phyloP scores from a whole-genome alignment of 2,797 vertebrate species.

The Sebastes kiyomatsui region DNA sequence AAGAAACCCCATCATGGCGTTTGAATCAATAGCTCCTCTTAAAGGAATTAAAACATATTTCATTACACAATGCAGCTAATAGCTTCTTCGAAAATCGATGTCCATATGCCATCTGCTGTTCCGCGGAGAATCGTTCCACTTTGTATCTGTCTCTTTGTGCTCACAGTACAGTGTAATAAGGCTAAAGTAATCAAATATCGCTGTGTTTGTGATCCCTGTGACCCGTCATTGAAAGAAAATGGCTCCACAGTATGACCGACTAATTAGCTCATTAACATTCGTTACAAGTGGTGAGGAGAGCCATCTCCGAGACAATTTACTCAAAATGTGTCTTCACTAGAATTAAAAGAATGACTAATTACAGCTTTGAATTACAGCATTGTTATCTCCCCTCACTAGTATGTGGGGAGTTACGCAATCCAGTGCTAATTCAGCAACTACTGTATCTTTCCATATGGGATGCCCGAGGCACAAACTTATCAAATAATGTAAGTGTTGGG shows the following conservation, averaged over 20 bases:
- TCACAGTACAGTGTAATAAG: background rate
- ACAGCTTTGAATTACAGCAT: conserved; percentile 9
- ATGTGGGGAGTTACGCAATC: background rate
- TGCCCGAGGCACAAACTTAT: conserved; percentile 6
- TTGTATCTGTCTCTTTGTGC: background rate
- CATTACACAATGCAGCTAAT: conserved; percentile 35
- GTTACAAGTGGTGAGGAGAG: background rate
- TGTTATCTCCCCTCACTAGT: background rate
- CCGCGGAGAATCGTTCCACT: background rate
- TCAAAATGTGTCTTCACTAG: background rate
- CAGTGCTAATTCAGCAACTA: conserved; percentile 13
- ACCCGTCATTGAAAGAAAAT: background rate
- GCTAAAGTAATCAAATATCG: background rate
- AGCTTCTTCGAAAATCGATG: conserved; percentile 24
- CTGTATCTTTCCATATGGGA: background rate
- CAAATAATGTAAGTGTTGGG: background rate
- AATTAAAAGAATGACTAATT: conserved; percentile 19
- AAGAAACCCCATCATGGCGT: conserved; percentile 17
- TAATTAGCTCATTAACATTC: conserved; percentile 27
- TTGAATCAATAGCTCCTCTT: conserved; percentile 55
- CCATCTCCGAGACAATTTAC: background rate
- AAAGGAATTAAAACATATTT: conserved; percentile 54
- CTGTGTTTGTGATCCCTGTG: background rate
- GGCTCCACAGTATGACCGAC: background rate
- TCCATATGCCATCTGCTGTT: conserved; percentile 11